These are phyloP conservation scores for Natrix natrix DNA, from an alignment of 2,797 vertebrate species.

Conservation along the genomic window DNA sequence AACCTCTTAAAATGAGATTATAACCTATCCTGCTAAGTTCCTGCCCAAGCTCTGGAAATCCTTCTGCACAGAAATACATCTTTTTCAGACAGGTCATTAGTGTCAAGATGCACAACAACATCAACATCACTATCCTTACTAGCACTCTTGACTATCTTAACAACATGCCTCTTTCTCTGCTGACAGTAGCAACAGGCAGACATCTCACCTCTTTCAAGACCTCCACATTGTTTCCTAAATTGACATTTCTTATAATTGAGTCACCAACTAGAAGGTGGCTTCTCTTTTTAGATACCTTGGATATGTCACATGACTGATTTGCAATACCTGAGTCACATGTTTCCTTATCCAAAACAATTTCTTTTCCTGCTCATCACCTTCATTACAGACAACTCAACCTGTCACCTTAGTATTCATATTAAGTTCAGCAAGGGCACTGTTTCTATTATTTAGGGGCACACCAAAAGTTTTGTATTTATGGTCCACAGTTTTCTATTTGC, in stretches of 20 bases:
- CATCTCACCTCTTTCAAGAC: neutral
- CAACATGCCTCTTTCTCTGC: neutral
- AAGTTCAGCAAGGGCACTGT: no score
- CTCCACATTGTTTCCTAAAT: neutral
- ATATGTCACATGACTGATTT: neutral
- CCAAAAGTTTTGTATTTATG: no score
- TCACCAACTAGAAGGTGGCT: neutral
- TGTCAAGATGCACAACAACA: neutral
- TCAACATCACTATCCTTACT: neutral
- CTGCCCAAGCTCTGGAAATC: neutral
- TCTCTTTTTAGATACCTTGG: neutral
- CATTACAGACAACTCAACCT: no score
- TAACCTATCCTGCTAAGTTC: neutral
- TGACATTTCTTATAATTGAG: neutral
- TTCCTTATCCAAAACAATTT: no score
- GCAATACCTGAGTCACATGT: no score
- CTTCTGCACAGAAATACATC: neutral
- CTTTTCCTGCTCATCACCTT: no score
- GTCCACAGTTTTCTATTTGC: no score
- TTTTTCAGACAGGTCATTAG: neutral
- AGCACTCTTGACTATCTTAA: neutral
- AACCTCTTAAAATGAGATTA: neutral
- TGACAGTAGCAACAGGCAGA: neutral
- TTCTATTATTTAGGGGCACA: no score
- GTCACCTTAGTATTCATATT: no score